Evolutionary conservation across 2,888 invertebrate species (phyloP).

Genomic region (Willowsia nigromaculata): DNA sequence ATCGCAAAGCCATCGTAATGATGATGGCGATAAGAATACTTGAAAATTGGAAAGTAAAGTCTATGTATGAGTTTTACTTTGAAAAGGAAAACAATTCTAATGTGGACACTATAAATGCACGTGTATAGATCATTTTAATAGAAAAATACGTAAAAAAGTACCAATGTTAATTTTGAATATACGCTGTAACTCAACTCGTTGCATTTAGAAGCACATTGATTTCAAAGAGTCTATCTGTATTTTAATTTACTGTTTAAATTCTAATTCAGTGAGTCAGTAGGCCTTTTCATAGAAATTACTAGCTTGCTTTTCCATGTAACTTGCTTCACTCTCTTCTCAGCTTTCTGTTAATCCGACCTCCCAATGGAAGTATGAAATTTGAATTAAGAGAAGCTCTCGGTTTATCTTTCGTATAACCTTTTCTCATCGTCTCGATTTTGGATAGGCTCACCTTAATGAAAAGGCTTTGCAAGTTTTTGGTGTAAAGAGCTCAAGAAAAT

Average conservation of each 20-base stretch:
- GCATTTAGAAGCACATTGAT: too few species aligned
- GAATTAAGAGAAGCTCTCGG: constrained; percentile 68
- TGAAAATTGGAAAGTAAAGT: not conserved
- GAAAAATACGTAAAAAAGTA: too few species aligned
- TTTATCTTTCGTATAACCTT: constrained; percentile 24
- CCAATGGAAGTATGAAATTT: constrained; percentile 76
- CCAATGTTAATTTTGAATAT: too few species aligned
- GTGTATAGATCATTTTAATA: too few species aligned
- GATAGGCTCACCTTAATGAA: not conserved
- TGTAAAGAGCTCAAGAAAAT: constrained; percentile 22
- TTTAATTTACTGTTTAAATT: too few species aligned
- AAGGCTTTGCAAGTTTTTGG: constrained; percentile 49
- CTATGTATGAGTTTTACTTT: not conserved
- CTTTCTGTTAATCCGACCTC: constrained; percentile 71
- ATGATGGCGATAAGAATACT: not conserved
- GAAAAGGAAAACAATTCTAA: not conserved
- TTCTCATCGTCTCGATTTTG: constrained; percentile 36
- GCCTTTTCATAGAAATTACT: too few species aligned
- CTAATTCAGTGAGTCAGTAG: too few species aligned
- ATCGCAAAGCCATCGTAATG: not conserved
- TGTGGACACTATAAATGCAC: not conserved
- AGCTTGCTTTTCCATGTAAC: too few species aligned
- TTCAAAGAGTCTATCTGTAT: too few species aligned
- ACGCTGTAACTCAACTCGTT: too few species aligned
- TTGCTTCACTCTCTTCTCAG: not conserved